phyloP scores from a whole-genome alignment of 30 jellyfish, hydroid and myxozoan genomes.

The Chrysaora quinquecirrha region DNA sequence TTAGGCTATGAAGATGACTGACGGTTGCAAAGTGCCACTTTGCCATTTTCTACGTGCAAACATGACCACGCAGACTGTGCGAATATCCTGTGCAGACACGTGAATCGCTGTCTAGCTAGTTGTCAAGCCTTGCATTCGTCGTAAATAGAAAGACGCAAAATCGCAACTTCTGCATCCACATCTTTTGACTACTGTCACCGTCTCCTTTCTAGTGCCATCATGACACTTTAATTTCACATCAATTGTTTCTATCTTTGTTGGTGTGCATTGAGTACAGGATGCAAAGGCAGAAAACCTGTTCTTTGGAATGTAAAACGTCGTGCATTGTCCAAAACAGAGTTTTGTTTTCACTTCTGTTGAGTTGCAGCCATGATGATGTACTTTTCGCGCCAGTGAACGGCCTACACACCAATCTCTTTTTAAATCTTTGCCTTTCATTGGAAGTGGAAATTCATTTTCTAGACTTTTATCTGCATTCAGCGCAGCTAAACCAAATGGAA shows the following conservation, averaged over 20 bases:
- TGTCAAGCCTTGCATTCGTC: constrained; percentile 13
- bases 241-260: constrained; percentile 42
- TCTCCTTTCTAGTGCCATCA: constrained; percentile 67
- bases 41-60: neutral
- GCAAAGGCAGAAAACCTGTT: constrained; percentile 42
- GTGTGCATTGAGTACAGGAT: constrained; percentile 77
- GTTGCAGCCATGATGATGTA: constrained; percentile 75
- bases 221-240: constrained; percentile 66
- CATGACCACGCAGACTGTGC: neutral
- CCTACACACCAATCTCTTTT: constrained; percentile 85
- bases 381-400: constrained; percentile 58
- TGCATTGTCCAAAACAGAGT: constrained; percentile 86
- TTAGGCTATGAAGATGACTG: no score
- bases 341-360: constrained; percentile 66
- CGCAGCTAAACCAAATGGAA: constrained; percentile 39
- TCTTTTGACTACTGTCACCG: constrained; percentile 59
- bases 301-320: constrained; percentile 71
- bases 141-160: constrained; percentile 39
- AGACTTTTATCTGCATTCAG: constrained; percentile 17
- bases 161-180: constrained; percentile 77
- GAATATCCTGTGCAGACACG: neutral
- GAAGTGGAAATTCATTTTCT: constrained; percentile 13
- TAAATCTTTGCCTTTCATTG: constrained; percentile 67
- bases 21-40: neutral
- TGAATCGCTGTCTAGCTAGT: neutral